Evolutionary conservation across 2,888 invertebrate genomes (phyloP), one percentile per base, ranked within the genome.

Genomic region (Urechis unicinctus): DNA sequence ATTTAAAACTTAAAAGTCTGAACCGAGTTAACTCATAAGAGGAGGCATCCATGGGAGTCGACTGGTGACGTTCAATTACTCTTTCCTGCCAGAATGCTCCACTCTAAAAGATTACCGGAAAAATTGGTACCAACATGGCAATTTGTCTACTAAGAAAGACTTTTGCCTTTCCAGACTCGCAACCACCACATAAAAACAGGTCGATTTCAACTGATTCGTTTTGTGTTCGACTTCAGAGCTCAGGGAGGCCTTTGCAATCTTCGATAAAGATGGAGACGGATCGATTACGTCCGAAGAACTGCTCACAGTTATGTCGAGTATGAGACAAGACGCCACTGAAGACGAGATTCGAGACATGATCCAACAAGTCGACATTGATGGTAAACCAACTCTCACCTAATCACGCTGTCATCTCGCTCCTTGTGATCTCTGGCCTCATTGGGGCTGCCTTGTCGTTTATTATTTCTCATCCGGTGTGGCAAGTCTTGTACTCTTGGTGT

Each of bases 331-430:
- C 30, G 59, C 58, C 3, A 56, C 62, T 3, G 61, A 64, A 44
- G 63, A 59, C 36, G 64, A 64, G 45, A 64, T 64, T 21, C 48
- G 51, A 30, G 61, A 64, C 36, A 64, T 64, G 64, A 64, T 64
- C 31, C 55, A 56, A 50, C 59, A 61, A 45, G 63, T 64, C 36
- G 64, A 64, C 47, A 53, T 64, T 4, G 64, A 64, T 48, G 64
- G 64, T 63, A 57, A 30, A 49, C 6, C 44, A 17, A 5, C 5
- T 44, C 4, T 22, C 44, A n/a, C n/a, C n/a, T n/a, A 9, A 9
- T 13, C 41, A 36, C 41, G n/a, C 41, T n/a, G n/a, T n/a, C 17
- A 9, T n/a, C 9, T n/a, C 17, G 9, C 41, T n/a, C 9, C 9
- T 36, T 36, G 9, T 36, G 9, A 13, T 36, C 17, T 36, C 17